Conservation (phyloP, 1,140 invertebrate genomes). For the Drosophila grimshawi region DNA sequence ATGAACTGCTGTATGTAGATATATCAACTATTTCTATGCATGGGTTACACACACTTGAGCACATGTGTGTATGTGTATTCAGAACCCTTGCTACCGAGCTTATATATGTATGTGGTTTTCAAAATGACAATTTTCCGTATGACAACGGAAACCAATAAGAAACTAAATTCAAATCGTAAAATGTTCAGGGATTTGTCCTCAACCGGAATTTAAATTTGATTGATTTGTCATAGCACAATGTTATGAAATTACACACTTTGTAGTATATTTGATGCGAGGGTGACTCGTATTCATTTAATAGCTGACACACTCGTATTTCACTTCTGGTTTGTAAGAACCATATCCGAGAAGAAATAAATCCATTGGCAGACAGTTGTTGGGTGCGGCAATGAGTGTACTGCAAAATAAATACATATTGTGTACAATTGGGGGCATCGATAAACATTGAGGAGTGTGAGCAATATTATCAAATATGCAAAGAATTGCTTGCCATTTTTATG, state of each 20-base stretch:
- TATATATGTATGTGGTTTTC: background rate
- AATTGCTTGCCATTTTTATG: constrained; percentile 67
- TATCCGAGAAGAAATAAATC: constrained; percentile 28
- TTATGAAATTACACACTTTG: background rate
- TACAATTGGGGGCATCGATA: constrained; percentile 53
- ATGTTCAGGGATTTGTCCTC: background rate
- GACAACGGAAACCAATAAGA: constrained; percentile 1
- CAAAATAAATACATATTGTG: constrained; percentile 29
- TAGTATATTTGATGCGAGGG: background rate
- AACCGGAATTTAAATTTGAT: background rate
- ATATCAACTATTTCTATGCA: background rate
- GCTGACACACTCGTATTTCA: constrained; percentile 12
- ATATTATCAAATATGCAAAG: constrained; percentile 72
- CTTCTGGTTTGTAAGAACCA: constrained; percentile 12
- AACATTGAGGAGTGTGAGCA: constrained; percentile 51
- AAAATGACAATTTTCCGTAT: background rate
- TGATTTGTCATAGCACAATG: background rate
- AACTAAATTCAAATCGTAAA: background rate
- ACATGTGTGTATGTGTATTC: background rate
- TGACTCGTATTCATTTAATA: background rate
- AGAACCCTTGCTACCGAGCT: too few species aligned
- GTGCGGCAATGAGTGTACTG: constrained; percentile 24
- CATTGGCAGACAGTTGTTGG: constrained; percentile 21
- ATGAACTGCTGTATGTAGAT: constrained; percentile 3
- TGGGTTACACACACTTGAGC: too few species aligned